phyloP scores from a whole-genome alignment of 2,113 vertebrate genomes.

The Osmerus eperlanus region DNA sequence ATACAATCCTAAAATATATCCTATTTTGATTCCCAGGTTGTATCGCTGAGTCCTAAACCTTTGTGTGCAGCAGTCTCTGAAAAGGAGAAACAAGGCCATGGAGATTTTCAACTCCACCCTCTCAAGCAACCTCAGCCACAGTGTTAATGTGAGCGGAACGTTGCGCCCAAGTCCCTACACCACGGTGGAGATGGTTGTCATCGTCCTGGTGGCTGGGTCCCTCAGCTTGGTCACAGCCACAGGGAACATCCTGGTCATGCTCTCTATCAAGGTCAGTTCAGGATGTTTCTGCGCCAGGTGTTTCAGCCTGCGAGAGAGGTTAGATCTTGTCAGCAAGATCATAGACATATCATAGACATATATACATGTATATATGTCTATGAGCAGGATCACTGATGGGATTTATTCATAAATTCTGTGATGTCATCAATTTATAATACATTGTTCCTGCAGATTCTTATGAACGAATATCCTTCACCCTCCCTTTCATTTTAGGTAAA shows the following conservation, averaged over 20 bases:
- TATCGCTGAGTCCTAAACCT: constrained; percentile 22
- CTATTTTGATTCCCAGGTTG: constrained; percentile 26
- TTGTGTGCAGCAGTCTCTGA: constrained; percentile 31
- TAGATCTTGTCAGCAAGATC: background rate
- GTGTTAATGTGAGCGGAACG: constrained; percentile 19
- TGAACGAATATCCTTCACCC: constrained; percentile 26
- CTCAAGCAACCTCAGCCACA: constrained; percentile 31
- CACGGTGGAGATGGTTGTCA: constrained; percentile 84
- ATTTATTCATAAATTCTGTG: no score
- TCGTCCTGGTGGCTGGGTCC: constrained; percentile 86
- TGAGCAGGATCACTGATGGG: background rate
- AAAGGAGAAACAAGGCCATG: constrained; percentile 48
- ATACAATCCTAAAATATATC: background rate
- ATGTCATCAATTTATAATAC: background rate
- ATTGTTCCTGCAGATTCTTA: background rate
- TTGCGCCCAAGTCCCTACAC: constrained; percentile 76
- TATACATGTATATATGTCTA: background rate
- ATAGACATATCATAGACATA: no score
- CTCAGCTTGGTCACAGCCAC: constrained; percentile 92
- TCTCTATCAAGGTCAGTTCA: constrained; percentile 89
- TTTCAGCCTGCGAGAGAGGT: background rate
- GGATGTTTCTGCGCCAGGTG: no score
- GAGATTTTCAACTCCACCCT: constrained; percentile 49
- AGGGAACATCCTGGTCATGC: constrained; percentile 95
- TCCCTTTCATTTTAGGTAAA: constrained; percentile 94